A percentile compares a stretch with the other conserved stretches of the same genome.
phyloP scores from a whole-genome alignment of 2,113 vertebrate genomes.

The Syngnathus floridae region DNA sequence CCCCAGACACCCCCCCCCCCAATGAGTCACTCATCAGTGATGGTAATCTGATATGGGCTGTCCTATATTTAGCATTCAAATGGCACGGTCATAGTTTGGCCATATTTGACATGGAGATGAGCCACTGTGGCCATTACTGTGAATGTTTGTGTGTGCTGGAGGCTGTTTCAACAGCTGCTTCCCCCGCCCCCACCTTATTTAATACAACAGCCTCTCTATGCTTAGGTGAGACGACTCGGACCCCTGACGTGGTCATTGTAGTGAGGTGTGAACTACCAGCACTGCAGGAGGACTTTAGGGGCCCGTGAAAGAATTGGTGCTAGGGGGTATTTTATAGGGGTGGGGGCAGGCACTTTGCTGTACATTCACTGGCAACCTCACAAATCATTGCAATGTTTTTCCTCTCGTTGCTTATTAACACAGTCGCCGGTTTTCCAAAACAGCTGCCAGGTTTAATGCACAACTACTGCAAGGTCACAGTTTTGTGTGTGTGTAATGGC shows the following conservation, averaged over 20 bases:
- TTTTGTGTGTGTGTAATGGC: background rate
- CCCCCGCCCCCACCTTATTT: constrained; percentile 25
- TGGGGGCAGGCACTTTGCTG: constrained; percentile 27
- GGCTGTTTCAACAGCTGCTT: constrained; percentile 56
- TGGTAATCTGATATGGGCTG: constrained; percentile 35
- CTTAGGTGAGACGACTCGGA: constrained; percentile 56
- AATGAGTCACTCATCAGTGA: constrained; percentile 1
- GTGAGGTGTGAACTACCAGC: constrained; percentile 60
- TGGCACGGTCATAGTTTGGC: background rate
- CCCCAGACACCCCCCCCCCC: background rate
- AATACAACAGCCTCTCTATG: constrained; percentile 54
- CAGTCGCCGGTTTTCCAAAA: constrained; percentile 21
- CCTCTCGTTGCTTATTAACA: constrained; percentile 26
- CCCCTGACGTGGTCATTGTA: constrained; percentile 59
- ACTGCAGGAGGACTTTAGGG: constrained; percentile 38
- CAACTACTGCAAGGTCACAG: constrained; percentile 10
- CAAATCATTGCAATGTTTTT: constrained; percentile 26
- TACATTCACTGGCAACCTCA: constrained; percentile 15
- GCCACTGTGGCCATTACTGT: constrained; percentile 2
- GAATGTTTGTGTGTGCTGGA: constrained; percentile 25
- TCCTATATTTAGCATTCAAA: constrained; percentile 22
- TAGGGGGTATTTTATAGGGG: background rate
- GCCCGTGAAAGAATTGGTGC: constrained; percentile 26
- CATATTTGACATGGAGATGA: constrained; percentile 27
- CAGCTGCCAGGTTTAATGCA: constrained; percentile 24